Evolutionary conservation across 2,888 invertebrate genomes (phyloP), one percentile per base, ranked within the genome.

Genomic region (Gonocerus acuteangulatus): DNA sequence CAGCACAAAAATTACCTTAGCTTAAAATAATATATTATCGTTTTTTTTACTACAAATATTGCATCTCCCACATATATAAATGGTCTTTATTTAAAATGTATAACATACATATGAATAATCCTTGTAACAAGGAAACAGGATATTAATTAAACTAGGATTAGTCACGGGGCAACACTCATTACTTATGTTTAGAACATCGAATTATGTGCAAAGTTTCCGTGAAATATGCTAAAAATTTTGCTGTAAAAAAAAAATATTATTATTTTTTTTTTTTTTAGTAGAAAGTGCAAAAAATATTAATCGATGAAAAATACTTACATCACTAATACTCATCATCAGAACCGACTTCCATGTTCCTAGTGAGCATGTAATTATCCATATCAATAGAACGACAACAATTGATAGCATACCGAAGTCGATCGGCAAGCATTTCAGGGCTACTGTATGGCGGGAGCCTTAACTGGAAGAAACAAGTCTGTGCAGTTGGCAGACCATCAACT

Each of bases 321-420:
- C n/a, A n/a, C 39, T 64, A 65, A 49, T 52, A 67, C 27, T 78
- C 78, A 57, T 78, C 78, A 59, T 79, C 78, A 6, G 78, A 78
- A 44, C 73, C 74, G 49, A 73, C 72, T 61, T 78, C 78, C 6
- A 76, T 74, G 68, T 83, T 83, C 54, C 83, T 74, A 1, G 81
- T 79, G 63, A 84, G 74, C 83, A 83, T 83, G 72, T 83, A 83
- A 71, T 82, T 82, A 72, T 84, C 83, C 82, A 83, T 82, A 72
- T 84, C 83, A 58, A 84, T 84, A 6, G 82, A 82, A 32, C 80
- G 78, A 68, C 83, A 84, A 71, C 83, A 82, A 70, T 82, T 80
- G 63, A 84, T 83, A 49, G 83, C 83, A 70, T 83, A 83, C 27
- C 82, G 76, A 51, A 84, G 73, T 64, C 79, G 75, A 69, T 82